phyloP scores from a whole-genome alignment of 2,888 invertebrate species.

The Spodoptera picta region DNA sequence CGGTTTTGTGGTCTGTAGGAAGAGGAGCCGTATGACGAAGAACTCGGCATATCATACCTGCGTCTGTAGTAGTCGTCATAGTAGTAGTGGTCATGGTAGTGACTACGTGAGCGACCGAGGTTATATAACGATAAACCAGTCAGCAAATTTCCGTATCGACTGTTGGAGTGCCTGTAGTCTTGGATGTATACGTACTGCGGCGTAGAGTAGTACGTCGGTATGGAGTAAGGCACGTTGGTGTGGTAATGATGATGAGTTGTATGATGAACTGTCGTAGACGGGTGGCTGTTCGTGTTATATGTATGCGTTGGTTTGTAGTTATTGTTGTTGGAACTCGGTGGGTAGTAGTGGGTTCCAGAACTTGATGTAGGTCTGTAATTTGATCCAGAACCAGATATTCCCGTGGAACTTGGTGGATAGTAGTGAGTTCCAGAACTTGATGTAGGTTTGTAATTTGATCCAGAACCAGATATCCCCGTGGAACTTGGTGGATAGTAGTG shows the following conservation, averaged over 20 bases:
- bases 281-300: conserved; percentile 49
- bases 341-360: too few relatives aligned
- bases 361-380: conserved; percentile 12
- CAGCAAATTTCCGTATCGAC: conserved; percentile 78
- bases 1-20: conserved; percentile 30
- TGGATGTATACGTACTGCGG: conserved; percentile 80
- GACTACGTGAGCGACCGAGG: conserved; percentile 77
- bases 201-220: conserved; percentile 61
- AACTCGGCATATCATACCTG: conserved; percentile 63
- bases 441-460: conserved; percentile 1
- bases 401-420: conserved; percentile 25
- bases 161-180: conserved; percentile 78
- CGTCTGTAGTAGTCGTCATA: conserved; percentile 79
- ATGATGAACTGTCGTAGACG: conserved; percentile 24
- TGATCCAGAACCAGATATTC: conserved; percentile 27
- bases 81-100: conserved; percentile 77
- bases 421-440: conserved; percentile 11
- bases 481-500: conserved; percentile 19
- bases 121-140: conserved; percentile 82
- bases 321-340: conserved; percentile 5
- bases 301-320: conserved; percentile 43
- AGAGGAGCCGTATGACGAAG: conserved; percentile 26
- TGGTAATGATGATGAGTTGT: conserved; percentile 27
- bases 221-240: conserved; percentile 18
- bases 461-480: conserved; percentile 9